These are phyloP conservation scores for Zhengitettix transpicula DNA, from an alignment of 2,888 invertebrate genomes.

Conservation along the genomic window DNA sequence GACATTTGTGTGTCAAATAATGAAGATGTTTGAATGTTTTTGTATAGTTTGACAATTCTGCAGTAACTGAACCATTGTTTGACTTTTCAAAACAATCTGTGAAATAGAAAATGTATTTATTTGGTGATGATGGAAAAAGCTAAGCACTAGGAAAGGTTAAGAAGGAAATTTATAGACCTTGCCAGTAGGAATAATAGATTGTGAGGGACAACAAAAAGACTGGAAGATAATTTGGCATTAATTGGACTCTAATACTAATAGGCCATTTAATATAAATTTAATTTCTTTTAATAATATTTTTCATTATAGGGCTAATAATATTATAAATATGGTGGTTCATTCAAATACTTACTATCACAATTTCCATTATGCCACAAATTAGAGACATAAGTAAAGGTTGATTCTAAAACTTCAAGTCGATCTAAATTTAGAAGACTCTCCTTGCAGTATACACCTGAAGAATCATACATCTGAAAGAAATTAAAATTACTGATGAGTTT, in stretches of 20 bases:
- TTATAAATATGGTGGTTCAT: too few species aligned
- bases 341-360: constrained; percentile 37
- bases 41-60: constrained; percentile 30
- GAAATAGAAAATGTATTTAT: constrained; percentile 16
- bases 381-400: constrained; percentile 35
- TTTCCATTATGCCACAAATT: constrained; percentile 42
- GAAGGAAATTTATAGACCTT: too few species aligned
- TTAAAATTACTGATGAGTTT: too few species aligned
- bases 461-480: constrained; percentile 24
- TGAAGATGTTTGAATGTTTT: constrained; percentile 24
- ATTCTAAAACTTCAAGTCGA: constrained; percentile 40
- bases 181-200: too few species aligned
- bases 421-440: constrained; percentile 41
- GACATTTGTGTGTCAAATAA: constrained; percentile 15
- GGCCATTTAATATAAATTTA: too few species aligned
- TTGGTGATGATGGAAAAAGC: too few species aligned
- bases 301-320: too few species aligned
- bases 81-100: constrained; percentile 37
- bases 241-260: too few species aligned
- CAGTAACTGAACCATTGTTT: constrained; percentile 25
- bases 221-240: too few species aligned
- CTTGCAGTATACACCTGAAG: constrained; percentile 37
- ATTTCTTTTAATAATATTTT: too few species aligned
- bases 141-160: too few species aligned
- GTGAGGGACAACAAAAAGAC: too few species aligned